Evolutionary conservation across 2,113 vertebrate genomes (phyloP), one percentile per base, ranked within the genome.

Genomic region (Notothenia coriiceps): DNA sequence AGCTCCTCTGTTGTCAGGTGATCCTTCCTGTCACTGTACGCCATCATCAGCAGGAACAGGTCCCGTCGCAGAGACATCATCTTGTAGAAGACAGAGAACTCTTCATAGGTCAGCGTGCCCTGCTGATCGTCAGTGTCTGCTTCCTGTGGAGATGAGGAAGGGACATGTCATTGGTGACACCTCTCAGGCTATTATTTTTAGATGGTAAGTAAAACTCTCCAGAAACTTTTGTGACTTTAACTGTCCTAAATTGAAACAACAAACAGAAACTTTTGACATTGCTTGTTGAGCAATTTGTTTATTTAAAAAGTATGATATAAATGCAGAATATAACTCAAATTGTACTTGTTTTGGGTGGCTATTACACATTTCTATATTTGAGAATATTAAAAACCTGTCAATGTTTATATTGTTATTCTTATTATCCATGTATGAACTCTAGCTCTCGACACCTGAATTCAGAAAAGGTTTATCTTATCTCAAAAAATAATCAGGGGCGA

Each of bases 41-140:
- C 96, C 84, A 99, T 90, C 69, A 99, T 96, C 82, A 99, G 60
- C 52, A 99, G 89, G 92, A 96, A 99, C 50, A 99, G 95, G 61
- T 99, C 98, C 15, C 98, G 94, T 14, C 98, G 94, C 76, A 98
- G 86, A 4, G 98, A 99, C 97, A 99, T 99, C 98, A 99, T 99
- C 94, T 96, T 98, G 91, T 99, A 99, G 91, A 99, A 99, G 66
- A 99, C 97, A 0, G 96, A 96, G 90, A 99, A 99, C 60, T 99
- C 98, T 71, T 98, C 97, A 59, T 98, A 99, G 0, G 97, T 98
- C 74, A 99, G 78, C 1, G 97, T 97, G 65, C 98, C 98, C 86
- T 98, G 98, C 69, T 99, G 97, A 77, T 99, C 97, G 79, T 99
- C 98, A 0, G 98, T 98, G 89, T 99, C 98, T 2, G 98, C 98